Evolutionary conservation across 2,888 invertebrate genomes (phyloP), one percentile per base, ranked within the genome.

Genomic region (Eremobia ochroleuca): DNA sequence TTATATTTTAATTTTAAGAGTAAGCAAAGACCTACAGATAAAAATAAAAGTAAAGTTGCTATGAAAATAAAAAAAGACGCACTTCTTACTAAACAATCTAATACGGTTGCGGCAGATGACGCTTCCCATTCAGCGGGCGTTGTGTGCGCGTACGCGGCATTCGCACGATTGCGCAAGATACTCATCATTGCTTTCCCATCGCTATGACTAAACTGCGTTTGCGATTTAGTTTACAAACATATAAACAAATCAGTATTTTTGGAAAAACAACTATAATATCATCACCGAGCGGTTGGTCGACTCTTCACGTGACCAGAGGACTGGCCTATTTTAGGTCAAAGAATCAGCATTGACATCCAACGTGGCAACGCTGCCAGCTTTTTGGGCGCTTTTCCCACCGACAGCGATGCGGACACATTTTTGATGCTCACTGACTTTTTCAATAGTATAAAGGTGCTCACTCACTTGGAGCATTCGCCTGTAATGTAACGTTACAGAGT

Each of bases 101-200:
- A 67, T 76, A 79, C 64, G 67, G 64, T 80, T 62, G 73, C 37
- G 58, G 79, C 58, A 73, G 81, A 86, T 78, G 86, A 72, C 18
- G 71, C 66, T 86, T 77, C 86, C 80, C 84, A 86, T 80, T 80
- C 72, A 83, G 68, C n/a, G 31, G 37, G 68, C 71, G 66, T 65
- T 73, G 73, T 71, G 73, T 75, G 79, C 67, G 73, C 76, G 80
- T 83, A 76, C 73, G 71, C 78, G 75, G 70, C 64, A 79, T 87
- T 85, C 89, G 81, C 88, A 87, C 69, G 80, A 81, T 90, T 90
- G 71, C 85, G 83, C 70, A 89, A 89, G 73, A 58, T 34, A 59
- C 71, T 79, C 82, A 82, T 85, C 84, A 81, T 85, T 81, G 80
- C 89, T 88, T 90, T 90, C 90, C 87, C 90, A 90, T 87, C 74